Evolutionary conservation across 37 sponge, comb jelly and placozoan species (phyloP).

Genomic region (Amphimedon queenslandica): DNA sequence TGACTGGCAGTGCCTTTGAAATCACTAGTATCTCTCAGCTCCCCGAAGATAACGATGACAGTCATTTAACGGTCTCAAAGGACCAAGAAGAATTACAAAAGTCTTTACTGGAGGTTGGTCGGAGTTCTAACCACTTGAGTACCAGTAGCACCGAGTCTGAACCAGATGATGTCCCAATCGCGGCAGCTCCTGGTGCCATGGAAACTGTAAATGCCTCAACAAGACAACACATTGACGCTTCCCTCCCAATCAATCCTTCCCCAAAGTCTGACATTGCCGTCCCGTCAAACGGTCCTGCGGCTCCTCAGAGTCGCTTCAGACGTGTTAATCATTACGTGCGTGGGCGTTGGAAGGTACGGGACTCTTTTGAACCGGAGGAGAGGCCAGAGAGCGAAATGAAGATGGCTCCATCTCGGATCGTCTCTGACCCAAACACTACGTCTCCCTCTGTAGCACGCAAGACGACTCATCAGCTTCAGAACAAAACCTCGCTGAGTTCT

Average conservation of each 20-base stretch:
- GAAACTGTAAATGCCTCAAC: not conserved
- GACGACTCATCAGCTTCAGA: no score
- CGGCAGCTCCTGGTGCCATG: not conserved
- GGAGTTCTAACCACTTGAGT: not conserved
- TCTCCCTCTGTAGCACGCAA: not conserved
- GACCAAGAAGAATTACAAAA: not conserved
- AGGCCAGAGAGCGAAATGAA: not conserved
- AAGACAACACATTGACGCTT: not conserved
- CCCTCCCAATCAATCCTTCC: not conserved
- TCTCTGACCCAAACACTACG: not conserved
- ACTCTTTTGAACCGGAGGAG: constrained; percentile 11
- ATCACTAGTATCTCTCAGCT: constrained; percentile 27
- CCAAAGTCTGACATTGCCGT: not conserved
- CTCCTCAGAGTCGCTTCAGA: not conserved
- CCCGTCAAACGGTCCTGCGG: not conserved
- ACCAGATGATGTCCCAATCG: not conserved
- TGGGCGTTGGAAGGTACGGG: constrained; percentile 6
- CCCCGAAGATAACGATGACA: constrained; percentile 3
- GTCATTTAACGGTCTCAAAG: not conserved
- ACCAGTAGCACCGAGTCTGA: not conserved
- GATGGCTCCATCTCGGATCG: not conserved
- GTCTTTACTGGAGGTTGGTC: not conserved
- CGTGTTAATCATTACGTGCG: constrained; percentile 10
- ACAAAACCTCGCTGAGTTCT: no score
- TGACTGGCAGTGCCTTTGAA: constrained; percentile 37